These are phyloP conservation scores for Bergia puertoricense DNA, from an alignment of 92 coral and sea anemone genomes.

Conservation along the genomic window DNA sequence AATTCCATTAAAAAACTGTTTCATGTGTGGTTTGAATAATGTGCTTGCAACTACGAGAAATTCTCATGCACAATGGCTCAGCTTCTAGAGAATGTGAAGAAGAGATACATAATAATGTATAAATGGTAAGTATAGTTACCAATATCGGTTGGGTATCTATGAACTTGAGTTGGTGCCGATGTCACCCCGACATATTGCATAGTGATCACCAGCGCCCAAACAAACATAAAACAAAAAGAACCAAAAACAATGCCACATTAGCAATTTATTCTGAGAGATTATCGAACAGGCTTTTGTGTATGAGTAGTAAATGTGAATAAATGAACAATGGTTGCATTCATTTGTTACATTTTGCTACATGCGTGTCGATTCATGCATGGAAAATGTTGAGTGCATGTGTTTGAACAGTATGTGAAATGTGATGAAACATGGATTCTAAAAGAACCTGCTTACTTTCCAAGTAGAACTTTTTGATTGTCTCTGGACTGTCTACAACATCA, in stretches of 20 bases:
- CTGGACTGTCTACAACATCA: neutral
- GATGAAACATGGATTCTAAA: conserved; percentile 30
- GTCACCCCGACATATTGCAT: conserved; percentile 97
- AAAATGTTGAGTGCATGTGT: neutral
- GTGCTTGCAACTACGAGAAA: neutral
- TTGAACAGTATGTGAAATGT: neutral
- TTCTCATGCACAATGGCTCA: conserved; percentile 26
- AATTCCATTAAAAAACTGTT: neutral
- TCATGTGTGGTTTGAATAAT: neutral
- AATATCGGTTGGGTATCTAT: conserved; percentile 88
- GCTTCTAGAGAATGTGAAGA: conserved; percentile 21
- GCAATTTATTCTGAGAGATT: neutral
- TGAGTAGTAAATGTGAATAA: neutral
- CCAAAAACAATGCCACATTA: conserved; percentile 50
- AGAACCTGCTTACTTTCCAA: neutral
- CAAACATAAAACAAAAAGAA: conserved; percentile 66
- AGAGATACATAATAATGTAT: neutral
- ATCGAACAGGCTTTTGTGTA: neutral
- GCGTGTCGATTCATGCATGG: neutral
- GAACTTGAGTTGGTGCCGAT: conserved; percentile 89
- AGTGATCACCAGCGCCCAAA: conserved; percentile 97
- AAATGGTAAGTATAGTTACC: conserved; percentile 76
- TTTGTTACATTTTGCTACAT: neutral
- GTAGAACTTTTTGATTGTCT: neutral
- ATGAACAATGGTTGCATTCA: neutral